phyloP scores from a whole-genome alignment of 2,113 vertebrate species.

The Albula glossodonta region DNA sequence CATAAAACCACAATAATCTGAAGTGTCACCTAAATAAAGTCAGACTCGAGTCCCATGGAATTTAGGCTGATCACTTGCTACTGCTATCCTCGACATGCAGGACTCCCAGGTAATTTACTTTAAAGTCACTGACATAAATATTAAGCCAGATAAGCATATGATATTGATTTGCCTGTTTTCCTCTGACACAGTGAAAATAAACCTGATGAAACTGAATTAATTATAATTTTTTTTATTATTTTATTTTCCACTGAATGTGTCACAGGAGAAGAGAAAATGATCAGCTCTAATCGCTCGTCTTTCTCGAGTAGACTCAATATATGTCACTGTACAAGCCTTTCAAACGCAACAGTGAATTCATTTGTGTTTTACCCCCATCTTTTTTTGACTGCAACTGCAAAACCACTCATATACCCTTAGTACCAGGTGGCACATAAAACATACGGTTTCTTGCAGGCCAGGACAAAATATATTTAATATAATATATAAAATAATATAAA shows the following conservation, averaged over 20 bases:
- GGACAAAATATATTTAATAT: too few species aligned
- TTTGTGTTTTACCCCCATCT: not conserved
- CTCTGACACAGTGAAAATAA: not conserved
- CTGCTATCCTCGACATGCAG: not conserved
- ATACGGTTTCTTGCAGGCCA: not conserved
- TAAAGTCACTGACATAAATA: not conserved
- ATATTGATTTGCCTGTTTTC: not conserved
- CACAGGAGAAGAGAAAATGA: not conserved
- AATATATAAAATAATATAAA: not conserved
- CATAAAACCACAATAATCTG: too few species aligned
- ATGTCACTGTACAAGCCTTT: not conserved
- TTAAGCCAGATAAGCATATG: not conserved
- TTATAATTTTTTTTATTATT: not conserved
- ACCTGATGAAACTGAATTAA: not conserved
- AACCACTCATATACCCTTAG: not conserved
- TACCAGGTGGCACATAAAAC: not conserved
- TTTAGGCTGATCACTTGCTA: not conserved
- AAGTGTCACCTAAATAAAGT: not conserved
- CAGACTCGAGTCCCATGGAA: not conserved
- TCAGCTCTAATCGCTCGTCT: not conserved
- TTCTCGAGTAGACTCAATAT: not conserved
- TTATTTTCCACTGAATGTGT: not conserved
- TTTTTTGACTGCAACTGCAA: not conserved
- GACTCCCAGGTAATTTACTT: not conserved
- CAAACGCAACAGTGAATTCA: not conserved